Base-by-base conservation (phyloP, 2,888 invertebrate genomes). In the Loripinus fragilis region DNA sequence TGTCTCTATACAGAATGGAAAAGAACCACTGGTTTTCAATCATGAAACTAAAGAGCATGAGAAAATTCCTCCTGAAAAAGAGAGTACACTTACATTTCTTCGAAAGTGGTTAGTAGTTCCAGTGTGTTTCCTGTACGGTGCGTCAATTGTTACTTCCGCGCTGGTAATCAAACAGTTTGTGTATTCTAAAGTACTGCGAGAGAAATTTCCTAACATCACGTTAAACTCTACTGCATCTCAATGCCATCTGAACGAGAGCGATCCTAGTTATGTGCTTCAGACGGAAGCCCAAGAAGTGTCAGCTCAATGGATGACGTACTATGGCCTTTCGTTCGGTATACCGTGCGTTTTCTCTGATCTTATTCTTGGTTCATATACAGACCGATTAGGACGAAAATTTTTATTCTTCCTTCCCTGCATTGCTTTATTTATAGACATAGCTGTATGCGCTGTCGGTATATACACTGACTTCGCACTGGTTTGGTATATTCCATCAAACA, bases 371-470 rank as follows among this genome's bases (percentile, higher is more conserved):
- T 79, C 85, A 3, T 78, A 69, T 8, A 85, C 83, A 41, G 87
- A 87, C 55, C 80, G 68, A 41, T 86, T 78, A 45, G 87, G 87
- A 1, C 70, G 87, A 41, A 85, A 86, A 60, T 77, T 79, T 41
- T 64, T 87, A 12, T 76, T 87, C 35, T 42, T 83, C 25, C 68
- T 83, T 0, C 78, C 83, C 2, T 69, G 67, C 35, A 42, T 80
- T n/a, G 83, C 80, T 25, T 72, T 76, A 2, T 78, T 80, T 28
- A 3, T 83, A 2, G 28, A 74, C 35, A 69, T 72, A 42, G 60
- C 67, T 20, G 28, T 77, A 0, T 48, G 42, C 3, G 74, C 76
- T 10, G 15, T 83, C 8, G 83, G 80, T 25, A 76, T 87, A 28
- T 82, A 87, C 80, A 80, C 81, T 10, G 73, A 86, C 45, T 69